Evolutionary conservation across 2,113 vertebrate genomes (phyloP).

Genomic region (Grus americana): DNA sequence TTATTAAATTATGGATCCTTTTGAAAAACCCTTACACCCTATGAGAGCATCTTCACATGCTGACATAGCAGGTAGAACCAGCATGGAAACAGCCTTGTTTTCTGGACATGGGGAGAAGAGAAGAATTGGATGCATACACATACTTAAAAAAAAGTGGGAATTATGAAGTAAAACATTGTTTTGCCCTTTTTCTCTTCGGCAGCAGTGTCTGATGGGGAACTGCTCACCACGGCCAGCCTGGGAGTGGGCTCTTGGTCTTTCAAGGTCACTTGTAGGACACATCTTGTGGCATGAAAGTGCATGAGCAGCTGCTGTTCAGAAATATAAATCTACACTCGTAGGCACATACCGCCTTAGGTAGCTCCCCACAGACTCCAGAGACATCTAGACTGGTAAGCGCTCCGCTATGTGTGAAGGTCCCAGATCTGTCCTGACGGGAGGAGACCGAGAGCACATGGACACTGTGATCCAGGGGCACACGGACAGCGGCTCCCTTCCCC

Average conservation of each 20-base stretch:
- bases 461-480: fast-evolving
- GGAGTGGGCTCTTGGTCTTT: not conserved
- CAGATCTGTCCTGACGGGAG: not conserved
- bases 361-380: not conserved
- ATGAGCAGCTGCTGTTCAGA: not conserved
- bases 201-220: not conserved
- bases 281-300: not conserved
- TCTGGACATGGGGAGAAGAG: not conserved
- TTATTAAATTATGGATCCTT: not conserved
- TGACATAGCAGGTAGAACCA: not conserved
- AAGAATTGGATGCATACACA: not conserved
- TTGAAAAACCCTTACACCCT: not conserved
- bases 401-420: not conserved
- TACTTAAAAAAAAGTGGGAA: not conserved
- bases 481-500: not conserved
- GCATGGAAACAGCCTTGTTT: not conserved
- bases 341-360: not conserved
- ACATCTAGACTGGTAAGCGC: too few relatives aligned
- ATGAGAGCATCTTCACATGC: not conserved
- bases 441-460: not conserved
- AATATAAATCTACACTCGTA: not conserved
- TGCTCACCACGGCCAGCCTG: not conserved
- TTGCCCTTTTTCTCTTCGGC: not conserved
- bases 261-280: not conserved
- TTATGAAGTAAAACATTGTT: not conserved